Evolutionary conservation across 2,113 vertebrate genomes (phyloP), one percentile per base, ranked within the genome.

Genomic region (Esox niger): DNA sequence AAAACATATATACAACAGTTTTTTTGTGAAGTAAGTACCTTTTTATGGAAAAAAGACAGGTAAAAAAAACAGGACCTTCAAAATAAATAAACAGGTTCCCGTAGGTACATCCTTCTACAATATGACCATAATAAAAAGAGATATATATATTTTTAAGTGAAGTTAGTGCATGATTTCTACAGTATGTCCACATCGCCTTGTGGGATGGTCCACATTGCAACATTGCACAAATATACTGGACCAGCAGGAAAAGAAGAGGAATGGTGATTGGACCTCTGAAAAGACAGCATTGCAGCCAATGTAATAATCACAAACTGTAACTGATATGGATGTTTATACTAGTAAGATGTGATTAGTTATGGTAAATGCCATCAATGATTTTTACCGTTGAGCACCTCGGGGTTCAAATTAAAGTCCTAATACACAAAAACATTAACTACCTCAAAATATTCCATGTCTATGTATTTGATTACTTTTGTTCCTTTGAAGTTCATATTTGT

Each of bases 51-150:
- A 57, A 59, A 56, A 32, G 70, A 76, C 49, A 15, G 56, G 11
- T 69, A 54, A 69, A 79, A 86, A 85, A 82, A 43, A 85, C 85
- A 89, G 86, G 88, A 86, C 87, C 90, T 89, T 88, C 77, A 73
- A 79, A 73, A 88, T 89, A 91, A 91, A 92, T 88, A 89, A 88
- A 85, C 84, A 90, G 90, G 87, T 73, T 85, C 87, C 87, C 88
- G 82, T 5, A 43, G 38, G 3, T 38, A 80, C 64, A 74, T 89
- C 85, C 84, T 86, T 88, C 88, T 88, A 88, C 75, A 80, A 79
- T 73, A 82, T 73, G 77, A 87, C 47, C 76, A 56, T 78, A 73
- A 86, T 74, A 75, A 79, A 80, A 61, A 80, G 75, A 74, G 76
- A 78, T 78, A n/a, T n/a, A n/a, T n/a, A n/a, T n/a, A 72, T 77